Percentiles rank a stretch among this genome's conserved stretches.
These are phyloP conservation scores for Neomorphus geoffroyi DNA, from an alignment of 2,797 vertebrate species.

Conservation along the genomic window DNA sequence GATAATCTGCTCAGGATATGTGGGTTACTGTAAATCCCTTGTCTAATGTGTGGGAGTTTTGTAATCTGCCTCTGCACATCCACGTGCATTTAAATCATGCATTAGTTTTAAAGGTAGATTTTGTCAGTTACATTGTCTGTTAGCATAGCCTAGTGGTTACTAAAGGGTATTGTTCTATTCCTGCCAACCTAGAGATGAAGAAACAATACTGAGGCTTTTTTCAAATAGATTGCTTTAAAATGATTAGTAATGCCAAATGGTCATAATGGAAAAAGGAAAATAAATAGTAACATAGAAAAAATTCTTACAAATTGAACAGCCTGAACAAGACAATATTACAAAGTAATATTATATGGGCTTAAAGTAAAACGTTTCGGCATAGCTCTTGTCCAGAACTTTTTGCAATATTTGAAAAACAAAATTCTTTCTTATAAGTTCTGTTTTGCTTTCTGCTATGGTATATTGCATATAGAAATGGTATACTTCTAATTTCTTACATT, in stretches of 20 bases:
- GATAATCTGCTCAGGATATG: not conserved
- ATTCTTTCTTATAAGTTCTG: not conserved
- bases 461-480: not conserved
- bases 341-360: not conserved
- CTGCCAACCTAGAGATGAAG: not conserved
- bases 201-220: not conserved
- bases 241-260: not conserved
- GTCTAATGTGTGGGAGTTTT: not conserved
- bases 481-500: not conserved
- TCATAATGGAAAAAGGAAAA: not conserved
- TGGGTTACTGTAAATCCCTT: not conserved
- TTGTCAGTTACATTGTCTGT: slow-evolving; percentile 45
- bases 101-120: not conserved
- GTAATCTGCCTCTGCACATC: not conserved
- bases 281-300: not conserved
- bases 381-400: not conserved
- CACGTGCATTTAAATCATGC: not conserved
- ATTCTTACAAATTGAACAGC: not conserved
- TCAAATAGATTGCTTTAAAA: not conserved
- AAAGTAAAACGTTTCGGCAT: not conserved
- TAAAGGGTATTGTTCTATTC: not conserved
- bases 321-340: not conserved
- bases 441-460: not conserved
- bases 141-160: slow-evolving; percentile 78
- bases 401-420: not conserved